phyloP scores from a whole-genome alignment of 2,113 vertebrate genomes.

The Sphyrna mokarran region DNA sequence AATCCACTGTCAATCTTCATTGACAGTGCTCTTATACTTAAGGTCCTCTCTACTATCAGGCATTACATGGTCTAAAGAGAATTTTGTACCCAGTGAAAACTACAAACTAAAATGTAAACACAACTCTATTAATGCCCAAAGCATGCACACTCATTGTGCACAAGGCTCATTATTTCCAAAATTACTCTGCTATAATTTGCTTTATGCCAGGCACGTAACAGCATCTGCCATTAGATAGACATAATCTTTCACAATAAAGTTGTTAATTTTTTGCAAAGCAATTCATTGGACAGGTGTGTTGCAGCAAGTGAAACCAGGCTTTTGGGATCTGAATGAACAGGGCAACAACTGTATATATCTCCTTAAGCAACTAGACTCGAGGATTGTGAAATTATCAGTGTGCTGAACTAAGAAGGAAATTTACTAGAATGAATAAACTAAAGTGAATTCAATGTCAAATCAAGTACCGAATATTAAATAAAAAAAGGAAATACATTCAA shows the following conservation, averaged over 20 bases:
- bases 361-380: background rate
- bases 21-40: background rate
- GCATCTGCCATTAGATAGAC: background rate
- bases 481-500: background rate
- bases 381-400: background rate
- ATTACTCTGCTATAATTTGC: background rate
- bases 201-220: background rate
- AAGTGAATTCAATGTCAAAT: background rate
- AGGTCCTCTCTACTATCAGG: background rate
- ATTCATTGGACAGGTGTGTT: background rate
- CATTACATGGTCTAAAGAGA: background rate
- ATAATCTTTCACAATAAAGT: background rate
- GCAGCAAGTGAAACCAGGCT: no score
- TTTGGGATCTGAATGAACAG: background rate
- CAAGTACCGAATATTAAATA: background rate
- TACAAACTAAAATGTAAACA: background rate
- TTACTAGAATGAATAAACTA: background rate
- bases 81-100: background rate
- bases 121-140: background rate
- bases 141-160: background rate
- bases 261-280: background rate
- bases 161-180: background rate
- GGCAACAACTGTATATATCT: background rate
- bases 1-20: no score
- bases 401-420: background rate